Evolutionary conservation across 2,797 vertebrate species (phyloP), one percentile per base, ranked within the genome.

Genomic region (Novumbra hubbsi): DNA sequence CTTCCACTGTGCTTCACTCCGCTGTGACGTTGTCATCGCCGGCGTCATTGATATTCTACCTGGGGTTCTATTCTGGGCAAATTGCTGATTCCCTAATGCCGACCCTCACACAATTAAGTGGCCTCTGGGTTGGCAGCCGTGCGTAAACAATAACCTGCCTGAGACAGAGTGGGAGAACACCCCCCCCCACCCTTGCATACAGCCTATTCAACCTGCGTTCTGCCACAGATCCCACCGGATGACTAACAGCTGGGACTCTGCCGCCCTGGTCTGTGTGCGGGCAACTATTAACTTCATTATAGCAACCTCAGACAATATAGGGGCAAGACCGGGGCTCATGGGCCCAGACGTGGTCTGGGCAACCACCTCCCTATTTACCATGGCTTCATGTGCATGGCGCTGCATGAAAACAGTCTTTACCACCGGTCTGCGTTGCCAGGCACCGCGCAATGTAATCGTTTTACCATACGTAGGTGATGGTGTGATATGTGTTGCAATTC

Each of bases 81-180:
- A 60, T 60, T 24, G 21, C 55, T 14, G 55, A 60, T 60, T 60
- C 11, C n/a, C 55, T 27, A 60, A 60, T 60, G 55, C 24, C 67
- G 50, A 68, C 27, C 57, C 57, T 49, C 62, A 32, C 32, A 76
- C 49, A 67, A 50, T 66, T 41, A 79, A 30, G 11, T 19, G n/a
- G 32, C 57, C 32, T 21, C 12, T 32, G 55, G 55, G n/a, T 60
- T 11, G 4, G 21, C 55, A 1, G 55, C n/a, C 55, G 24, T 24
- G 55, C 55, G 21, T 60, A 60, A 60, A 60, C 55, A 24, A 60
- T 60, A 60, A 60, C 55, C 55, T 60, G 55, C 55, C 4, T 8
- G 55, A 60, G n/a, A 12, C n/a, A 57, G 55, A 57, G 55, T 24
- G 21, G 0, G 55, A 57, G 55, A 24, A 9, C n/a, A 21, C 52